These are phyloP conservation scores for Erethizon dorsatum DNA, from an alignment of 2,797 vertebrate genomes.

Conservation along the genomic window DNA sequence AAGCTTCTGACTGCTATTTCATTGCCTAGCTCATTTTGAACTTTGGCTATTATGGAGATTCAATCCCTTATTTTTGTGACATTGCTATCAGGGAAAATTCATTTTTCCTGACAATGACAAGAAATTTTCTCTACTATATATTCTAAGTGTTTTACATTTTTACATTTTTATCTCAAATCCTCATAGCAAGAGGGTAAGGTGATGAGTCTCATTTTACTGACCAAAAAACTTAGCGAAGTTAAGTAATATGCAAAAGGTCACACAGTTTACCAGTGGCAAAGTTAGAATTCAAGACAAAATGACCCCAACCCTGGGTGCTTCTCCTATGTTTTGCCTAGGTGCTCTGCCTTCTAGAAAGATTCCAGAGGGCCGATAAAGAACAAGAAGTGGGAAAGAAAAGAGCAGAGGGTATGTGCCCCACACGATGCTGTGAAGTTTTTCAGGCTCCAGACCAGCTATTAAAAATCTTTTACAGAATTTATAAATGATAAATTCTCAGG, in stretches of 20 bases:
- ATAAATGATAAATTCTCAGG: neutral
- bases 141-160: conserved; percentile 47
- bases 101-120: conserved; percentile 22
- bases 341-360: neutral
- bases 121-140: conserved; percentile 29
- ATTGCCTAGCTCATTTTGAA: neutral
- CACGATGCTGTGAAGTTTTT: neutral
- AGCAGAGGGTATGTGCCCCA: neutral
- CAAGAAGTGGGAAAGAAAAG: neutral
- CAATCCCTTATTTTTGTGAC: neutral
- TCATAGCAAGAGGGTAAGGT: neutral
- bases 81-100: neutral
- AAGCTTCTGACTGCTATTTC: neutral
- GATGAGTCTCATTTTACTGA: conserved; percentile 2
- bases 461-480: neutral
- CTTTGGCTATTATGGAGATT: neutral
- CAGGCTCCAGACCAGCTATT: neutral
- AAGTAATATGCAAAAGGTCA: neutral
- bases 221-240: neutral
- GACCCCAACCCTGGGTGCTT: neutral
- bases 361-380: neutral
- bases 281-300: neutral
- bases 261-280: neutral
- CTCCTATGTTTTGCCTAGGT: neutral
- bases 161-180: conserved; percentile 1